Base-by-base conservation (phyloP, 2,888 invertebrate species). In the Selenia dentaria region DNA sequence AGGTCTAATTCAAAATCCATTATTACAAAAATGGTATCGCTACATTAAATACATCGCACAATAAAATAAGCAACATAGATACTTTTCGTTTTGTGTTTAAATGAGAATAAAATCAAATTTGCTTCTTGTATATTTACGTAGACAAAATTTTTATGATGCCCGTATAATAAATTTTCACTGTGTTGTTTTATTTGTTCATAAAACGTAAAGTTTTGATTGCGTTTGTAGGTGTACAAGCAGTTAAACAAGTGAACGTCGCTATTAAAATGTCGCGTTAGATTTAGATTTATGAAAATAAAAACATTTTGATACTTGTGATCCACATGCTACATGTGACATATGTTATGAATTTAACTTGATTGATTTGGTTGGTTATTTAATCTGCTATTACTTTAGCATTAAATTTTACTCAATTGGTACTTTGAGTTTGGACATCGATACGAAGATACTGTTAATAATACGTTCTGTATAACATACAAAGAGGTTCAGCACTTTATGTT, bases 81-180 rank as follows among this genome's bases (percentile, higher is more conserved):
- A 16, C 16, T 38, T 24, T 10, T 24, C 31, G 18, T 39, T 38
- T 40, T 26, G 40, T 13, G 28, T 18, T 18, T 14, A 24, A 34
- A 45, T 38, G 42, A n/a, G 36, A 50, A 54, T 62, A 57, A 60
- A 61, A 59, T 56, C 49, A 60, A 58, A 61, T 60, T 59, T 55
- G 57, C 50, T 34, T 35, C 37, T 46, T 38, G 34, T 45, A 41
- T 51, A 57, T 59, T 52, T 54, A 59, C 53, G 50, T 49, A 56
- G 53, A 59, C 43, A 55, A 59, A 51, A 41, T 54, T 66, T 67
- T 69, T 66, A 67, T 55, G 61, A 50, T 16, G 37, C 50, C 47
- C 25, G 12, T 48, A 38, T 20, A 37, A 62, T 67, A 68, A 68
- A 66, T 64, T 64, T 69, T 67, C 64, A 67, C 52, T 38, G 56